Base-by-base conservation (phyloP, 2,113 vertebrate genomes). In the Cathartes aura region DNA sequence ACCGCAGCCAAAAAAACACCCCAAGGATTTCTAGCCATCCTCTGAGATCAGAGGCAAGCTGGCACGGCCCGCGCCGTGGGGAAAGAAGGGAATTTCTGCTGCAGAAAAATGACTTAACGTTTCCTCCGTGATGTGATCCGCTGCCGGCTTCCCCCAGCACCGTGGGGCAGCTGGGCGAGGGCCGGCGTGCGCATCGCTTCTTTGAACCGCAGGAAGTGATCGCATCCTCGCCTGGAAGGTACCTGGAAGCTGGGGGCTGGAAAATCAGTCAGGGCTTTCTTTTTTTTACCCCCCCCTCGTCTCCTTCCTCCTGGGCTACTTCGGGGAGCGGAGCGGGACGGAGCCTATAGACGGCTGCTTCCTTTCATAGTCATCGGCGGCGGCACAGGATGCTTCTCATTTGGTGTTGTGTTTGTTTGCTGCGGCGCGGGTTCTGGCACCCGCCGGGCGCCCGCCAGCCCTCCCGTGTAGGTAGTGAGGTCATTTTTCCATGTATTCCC, bases 401-500 rank as follows among this genome's bases (percentile, higher is more conserved):
- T 93, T 97, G 91, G 93, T 81, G 93, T 52, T 60, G 87, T 95
- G 96, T 97, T 96, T 95, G 94, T 93, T 97, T 94, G 96, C 94
- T 75, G 84, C 94, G 40, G 82, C 30, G 34, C 47, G 27, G 72
- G 76, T 94, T 90, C 94, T 96, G 97, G 95, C 97, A 93, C 85
- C 89, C 83, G 80, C 87, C 93, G 87, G 95, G 84, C 89, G 58
- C 59, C 74, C 42, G 93, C 94, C 97, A 95, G 95, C 91, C 79
- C 96, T 96, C 97, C 96, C 94, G 95, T 97, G 96, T 97, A 96
- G 96, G 82, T 94, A 95, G 80, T 98, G 97, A 98, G 93, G 94
- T 98, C 97, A 98, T 95, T 97, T 97, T 97, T 95, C 96, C 97
- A 96, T 97, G 96, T 94, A 71, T 94, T 96, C 90, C 94, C 94